Conservation (phyloP, 2,888 invertebrate genomes). For the Artemia sp. region DNA sequence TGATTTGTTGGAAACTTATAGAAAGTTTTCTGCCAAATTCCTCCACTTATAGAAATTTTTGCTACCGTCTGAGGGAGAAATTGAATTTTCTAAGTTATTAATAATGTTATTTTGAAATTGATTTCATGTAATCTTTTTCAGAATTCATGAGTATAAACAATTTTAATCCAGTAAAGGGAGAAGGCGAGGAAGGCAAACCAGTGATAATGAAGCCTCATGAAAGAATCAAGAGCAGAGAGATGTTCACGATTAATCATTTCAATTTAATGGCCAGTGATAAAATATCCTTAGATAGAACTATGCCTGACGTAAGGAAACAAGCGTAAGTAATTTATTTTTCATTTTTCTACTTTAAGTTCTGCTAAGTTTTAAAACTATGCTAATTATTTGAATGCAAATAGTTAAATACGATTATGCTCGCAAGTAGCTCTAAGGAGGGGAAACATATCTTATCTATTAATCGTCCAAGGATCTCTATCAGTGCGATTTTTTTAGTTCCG, state of each 20-base stretch:
- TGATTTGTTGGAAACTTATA: no score
- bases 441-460: no score
- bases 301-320: constrained; percentile 66
- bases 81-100: not conserved
- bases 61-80: no score
- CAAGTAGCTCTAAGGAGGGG: no score
- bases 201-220: constrained; percentile 58
- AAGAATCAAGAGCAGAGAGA: constrained; percentile 53
- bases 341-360: not conserved
- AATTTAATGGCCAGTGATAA: constrained; percentile 73
- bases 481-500: no score
- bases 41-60: no score
- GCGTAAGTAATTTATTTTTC: constrained; percentile 39
- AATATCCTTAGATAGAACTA: constrained; percentile 61
- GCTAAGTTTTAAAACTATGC: not conserved
- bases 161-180: constrained; percentile 52
- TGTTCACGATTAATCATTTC: constrained; percentile 67
- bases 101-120: not conserved
- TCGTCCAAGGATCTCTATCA: no score
- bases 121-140: constrained; percentile 29
- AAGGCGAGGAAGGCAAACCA: constrained; percentile 61
- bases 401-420: no score
- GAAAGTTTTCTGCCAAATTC: no score
- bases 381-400: no score
- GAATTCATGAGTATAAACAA: constrained; percentile 57